phyloP scores from a whole-genome alignment of 2,113 vertebrate genomes.

The Chroicocephalus ridibundus region DNA sequence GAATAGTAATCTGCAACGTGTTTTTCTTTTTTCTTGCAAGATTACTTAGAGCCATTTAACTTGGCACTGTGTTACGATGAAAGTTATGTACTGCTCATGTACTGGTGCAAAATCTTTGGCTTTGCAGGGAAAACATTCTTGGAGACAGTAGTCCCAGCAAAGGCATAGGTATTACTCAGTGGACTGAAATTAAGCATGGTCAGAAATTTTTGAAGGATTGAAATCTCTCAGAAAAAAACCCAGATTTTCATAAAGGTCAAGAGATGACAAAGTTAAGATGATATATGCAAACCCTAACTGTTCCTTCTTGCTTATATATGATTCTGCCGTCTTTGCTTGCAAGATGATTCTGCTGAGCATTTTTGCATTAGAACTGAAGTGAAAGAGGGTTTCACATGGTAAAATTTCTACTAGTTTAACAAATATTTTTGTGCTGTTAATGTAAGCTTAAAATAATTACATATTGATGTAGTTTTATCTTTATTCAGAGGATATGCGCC shows the following conservation, averaged over 20 bases:
- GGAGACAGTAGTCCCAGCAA: not conserved
- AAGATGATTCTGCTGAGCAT: not conserved
- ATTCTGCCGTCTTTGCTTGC: not conserved
- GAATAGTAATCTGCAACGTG: not conserved
- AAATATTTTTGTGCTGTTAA: not conserved
- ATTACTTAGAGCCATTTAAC: not conserved
- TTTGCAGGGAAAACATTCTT: not conserved
- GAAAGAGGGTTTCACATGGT: not conserved
- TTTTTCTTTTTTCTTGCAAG: not conserved
- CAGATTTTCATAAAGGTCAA: not conserved
- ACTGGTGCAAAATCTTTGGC: not conserved
- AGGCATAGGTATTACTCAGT: not conserved
- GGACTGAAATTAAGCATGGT: not conserved
- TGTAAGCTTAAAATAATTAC: not conserved
- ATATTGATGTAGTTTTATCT: not conserved
- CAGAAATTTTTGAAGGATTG: not conserved
- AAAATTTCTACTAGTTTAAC: not conserved
- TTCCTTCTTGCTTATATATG: not conserved
- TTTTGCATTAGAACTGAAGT: not conserved
- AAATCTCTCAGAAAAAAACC: not conserved
- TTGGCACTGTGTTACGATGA: not conserved
- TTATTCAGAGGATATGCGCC: constrained; percentile 4
- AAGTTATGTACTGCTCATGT: not conserved
- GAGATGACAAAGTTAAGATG: not conserved
- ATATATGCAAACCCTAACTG: not conserved